Base-by-base conservation (phyloP, 2,797 vertebrate genomes). In the Limosa lapponica region DNA sequence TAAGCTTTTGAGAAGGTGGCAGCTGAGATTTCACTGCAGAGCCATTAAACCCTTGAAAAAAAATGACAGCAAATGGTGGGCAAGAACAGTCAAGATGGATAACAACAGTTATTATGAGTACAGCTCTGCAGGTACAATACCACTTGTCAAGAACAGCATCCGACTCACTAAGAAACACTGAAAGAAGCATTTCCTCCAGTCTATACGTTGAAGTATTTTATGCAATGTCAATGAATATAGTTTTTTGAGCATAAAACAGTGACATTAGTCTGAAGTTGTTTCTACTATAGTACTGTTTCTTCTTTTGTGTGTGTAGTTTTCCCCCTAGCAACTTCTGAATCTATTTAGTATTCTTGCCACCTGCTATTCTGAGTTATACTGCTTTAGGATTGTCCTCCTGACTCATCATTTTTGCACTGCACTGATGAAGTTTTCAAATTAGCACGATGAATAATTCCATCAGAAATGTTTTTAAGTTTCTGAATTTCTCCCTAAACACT, bases 41-140 rank as follows among this genome's bases (percentile, higher is more conserved):
- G 41, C 8, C 23, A 20, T n/a, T 32, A 16, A 77, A 61, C 41
- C 37, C 8, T 36, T 16, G 39, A 13, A 66, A 52, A 52, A 87
- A 82, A 77, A 98, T 98, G 98, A 34, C 96, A 37, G 91, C 82
- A 85, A 83, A 72, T 13, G 32, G 57, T 58, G 85, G 57, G 52
- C 94, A 96, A 88, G 96, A 97, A 64, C 94, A 96, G 54, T 36
- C 75, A 32, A 95, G 80, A 64, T 99, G 99, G 99, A 98, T 94
- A 96, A 99, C 99, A 14, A 99, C 99, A 0, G 87, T 99, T 66
- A 99, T 99, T 67, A 91, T 99, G 90, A 99, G 98, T 82, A 89
- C 98, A 5, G 98, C 98, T 25, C 98, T 99, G 48, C 98, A 99
- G 99, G 99, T 99, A 97, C 24, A 6, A 9, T 8, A 64, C 25